Conservation (phyloP, 2,113 vertebrate species). For the Nyctereutes procyonoides region DNA sequence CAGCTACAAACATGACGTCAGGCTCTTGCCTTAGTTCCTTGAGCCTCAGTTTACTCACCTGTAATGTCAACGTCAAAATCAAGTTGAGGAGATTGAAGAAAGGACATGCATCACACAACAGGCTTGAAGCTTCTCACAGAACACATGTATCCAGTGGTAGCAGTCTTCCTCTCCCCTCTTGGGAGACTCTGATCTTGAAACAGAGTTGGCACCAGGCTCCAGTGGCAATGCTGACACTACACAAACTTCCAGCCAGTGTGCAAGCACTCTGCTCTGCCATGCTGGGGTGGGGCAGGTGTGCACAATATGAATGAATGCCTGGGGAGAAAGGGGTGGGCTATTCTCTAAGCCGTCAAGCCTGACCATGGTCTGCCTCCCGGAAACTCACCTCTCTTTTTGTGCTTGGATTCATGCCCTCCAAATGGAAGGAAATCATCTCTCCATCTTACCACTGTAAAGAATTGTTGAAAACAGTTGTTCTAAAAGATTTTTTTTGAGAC, state of each 20-base stretch:
- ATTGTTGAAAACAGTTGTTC: neutral
- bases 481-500: neutral
- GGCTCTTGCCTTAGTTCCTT: too few relatives aligned
- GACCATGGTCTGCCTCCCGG: neutral
- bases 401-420: neutral
- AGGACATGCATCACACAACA: fast-evolving
- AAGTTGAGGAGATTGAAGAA: neutral
- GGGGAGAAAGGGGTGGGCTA: neutral
- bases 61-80: too few relatives aligned
- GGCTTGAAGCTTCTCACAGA: neutral
- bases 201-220: neutral
- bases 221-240: fast-evolving
- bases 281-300: fast-evolving
- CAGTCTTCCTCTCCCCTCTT: neutral
- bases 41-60: neutral
- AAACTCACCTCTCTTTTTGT: neutral
- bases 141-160: fast-evolving
- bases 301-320: fast-evolving
- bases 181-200: neutral
- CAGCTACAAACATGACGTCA: too few relatives aligned
- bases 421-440: neutral
- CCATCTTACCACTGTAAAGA: neutral
- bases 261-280: too few relatives aligned
- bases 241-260: neutral
- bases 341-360: neutral